These are phyloP conservation scores for Cryptotis parvus DNA, from an alignment of 2,113 vertebrate genomes.

Conservation along the genomic window DNA sequence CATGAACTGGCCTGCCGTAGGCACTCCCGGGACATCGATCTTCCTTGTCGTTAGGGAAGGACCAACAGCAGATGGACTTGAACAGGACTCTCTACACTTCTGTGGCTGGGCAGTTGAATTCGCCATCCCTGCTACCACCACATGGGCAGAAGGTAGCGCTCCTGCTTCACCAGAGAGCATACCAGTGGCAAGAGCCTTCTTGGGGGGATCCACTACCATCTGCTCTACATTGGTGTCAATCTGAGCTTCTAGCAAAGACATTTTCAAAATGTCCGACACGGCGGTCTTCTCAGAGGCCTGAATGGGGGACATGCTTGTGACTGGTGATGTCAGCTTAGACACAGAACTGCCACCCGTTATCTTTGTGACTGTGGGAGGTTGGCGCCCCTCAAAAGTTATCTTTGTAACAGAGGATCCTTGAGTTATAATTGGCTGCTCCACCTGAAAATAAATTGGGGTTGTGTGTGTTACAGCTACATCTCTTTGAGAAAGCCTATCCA, in stretches of 20 bases:
- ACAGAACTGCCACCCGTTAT: conserved; percentile 88
- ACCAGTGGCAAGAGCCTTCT: conserved; percentile 89
- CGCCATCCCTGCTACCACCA: conserved; percentile 84
- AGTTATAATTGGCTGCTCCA: conserved; percentile 95
- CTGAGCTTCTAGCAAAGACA: conserved; percentile 99
- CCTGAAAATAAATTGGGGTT: conserved; percentile 89
- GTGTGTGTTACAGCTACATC: conserved; percentile 86
- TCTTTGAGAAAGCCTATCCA: conserved; percentile 78
- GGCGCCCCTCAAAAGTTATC: conserved; percentile 94
- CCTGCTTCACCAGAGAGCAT: conserved; percentile 86
- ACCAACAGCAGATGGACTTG: conserved; percentile 86
- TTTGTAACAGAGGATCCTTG: conserved; percentile 96
- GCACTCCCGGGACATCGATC: conserved; percentile 82
- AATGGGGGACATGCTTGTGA: conserved; percentile 87
- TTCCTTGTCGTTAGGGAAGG: conserved; percentile 86
- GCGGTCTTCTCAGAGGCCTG: conserved; percentile 90
- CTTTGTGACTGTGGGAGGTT: conserved; percentile 91
- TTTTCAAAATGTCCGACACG: conserved; percentile 96
- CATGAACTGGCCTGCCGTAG: conserved; percentile 89
- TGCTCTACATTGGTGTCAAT: conserved; percentile 93
- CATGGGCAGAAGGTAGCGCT: conserved; percentile 86
- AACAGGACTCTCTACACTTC: conserved; percentile 87
- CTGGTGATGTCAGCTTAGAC: conserved; percentile 87
- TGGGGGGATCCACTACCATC: conserved; percentile 93
- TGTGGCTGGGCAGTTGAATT: conserved; percentile 89